Base-by-base conservation (phyloP, 2,113 vertebrate genomes). In the Pomatostomus ruficeps region DNA sequence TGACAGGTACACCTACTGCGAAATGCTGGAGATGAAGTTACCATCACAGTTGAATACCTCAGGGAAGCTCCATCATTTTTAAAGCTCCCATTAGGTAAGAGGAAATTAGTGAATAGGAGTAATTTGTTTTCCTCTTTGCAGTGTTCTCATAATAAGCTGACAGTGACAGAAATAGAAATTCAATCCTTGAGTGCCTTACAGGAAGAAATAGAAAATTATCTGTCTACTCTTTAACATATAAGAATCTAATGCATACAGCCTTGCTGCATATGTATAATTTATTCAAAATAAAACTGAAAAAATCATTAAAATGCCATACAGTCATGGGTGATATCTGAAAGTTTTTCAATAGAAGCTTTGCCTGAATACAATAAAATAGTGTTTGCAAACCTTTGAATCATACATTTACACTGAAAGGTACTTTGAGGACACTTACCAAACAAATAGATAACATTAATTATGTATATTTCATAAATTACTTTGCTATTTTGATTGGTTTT, bases 1-100 rank as follows among this genome's bases (percentile, higher is more conserved):
- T 91, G 85, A 89, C 98, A 99, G 99, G 99, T 99, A 95, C 98
- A 98, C 94, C 98, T 99, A 91, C 95, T 99, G 97, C 98, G 99
- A 92, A 99, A 99, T 31, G 99, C 99, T 52, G 99, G 99, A 52
- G 98, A 99, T 94, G 98, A 99, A 97, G 99, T 99, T 97, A 98
- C 98, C 96, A 96, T 99, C 97, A 99, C 98, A 23, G 99, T 99
- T 91, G 98, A 99, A 95, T 99, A 99, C 97, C 98, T 99, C 97
- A 98, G 98, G 97, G 99, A 99, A 95, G 98, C 99, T 42, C 99
- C 99, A 77, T 98, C 99, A 43, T 99, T 99, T 97, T 98, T 99
- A 83, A 99, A 99, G 97, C 98, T 99, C 95, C 99, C 99, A 52
- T 96, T 99, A 96, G 99, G 99, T 99, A 98, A 98, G 98, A 94